Percentiles rank a stretch among this genome's conserved stretches.
phyloP scores from a whole-genome alignment of 2,888 invertebrate genomes.

The Cryptus viduatorius region DNA sequence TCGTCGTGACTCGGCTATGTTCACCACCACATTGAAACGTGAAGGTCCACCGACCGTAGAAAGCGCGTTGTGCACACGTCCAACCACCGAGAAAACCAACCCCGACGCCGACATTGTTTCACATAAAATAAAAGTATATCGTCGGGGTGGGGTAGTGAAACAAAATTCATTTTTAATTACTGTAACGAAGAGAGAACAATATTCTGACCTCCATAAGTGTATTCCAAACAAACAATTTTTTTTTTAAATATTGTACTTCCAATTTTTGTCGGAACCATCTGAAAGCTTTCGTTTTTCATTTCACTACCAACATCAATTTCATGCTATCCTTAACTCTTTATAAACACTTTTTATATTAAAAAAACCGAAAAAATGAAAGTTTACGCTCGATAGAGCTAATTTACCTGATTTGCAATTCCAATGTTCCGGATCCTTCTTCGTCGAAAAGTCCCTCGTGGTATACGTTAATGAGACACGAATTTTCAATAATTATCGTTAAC shows the following conservation, averaged over 20 bases:
- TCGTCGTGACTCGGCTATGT: constrained; percentile 1
- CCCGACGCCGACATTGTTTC: not conserved
- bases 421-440: not conserved
- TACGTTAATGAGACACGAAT: constrained; percentile 8
- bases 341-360: not conserved
- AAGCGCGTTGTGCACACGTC: not conserved
- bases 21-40: not conserved
- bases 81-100: not conserved
- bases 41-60: not conserved
- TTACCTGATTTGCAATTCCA: constrained; percentile 16
- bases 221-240: not conserved
- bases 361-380: not conserved
- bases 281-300: not conserved
- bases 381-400: not conserved
- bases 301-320: not conserved
- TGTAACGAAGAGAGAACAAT: too few relatives aligned
- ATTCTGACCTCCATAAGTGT: not conserved
- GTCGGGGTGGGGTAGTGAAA: not conserved
- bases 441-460: not conserved
- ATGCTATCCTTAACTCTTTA: not conserved
- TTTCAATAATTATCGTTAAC: constrained; percentile 23
- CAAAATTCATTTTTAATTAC: not conserved
- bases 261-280: not conserved
- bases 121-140: constrained; percentile 6
- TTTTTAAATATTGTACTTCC: too few relatives aligned